These are phyloP conservation scores for Dunckerocampus dactyliophorus DNA, from an alignment of 2,113 vertebrate genomes.

Conservation along the genomic window DNA sequence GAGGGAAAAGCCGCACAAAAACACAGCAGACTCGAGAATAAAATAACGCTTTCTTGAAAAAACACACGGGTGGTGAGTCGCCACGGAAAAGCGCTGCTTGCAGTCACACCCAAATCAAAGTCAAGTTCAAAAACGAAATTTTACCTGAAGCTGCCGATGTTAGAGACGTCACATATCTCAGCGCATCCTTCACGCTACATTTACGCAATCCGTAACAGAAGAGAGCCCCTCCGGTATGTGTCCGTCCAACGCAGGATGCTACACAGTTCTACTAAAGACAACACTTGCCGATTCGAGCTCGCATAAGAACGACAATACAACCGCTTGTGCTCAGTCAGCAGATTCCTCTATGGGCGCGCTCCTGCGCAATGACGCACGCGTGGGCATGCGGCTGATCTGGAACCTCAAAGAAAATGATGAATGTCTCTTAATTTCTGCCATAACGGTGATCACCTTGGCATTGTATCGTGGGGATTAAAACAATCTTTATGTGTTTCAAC, in stretches of 20 bases:
- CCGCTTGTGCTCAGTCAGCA: slow-evolving; percentile 57
- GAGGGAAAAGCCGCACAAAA: slow-evolving; percentile 1
- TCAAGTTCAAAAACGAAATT: slow-evolving; percentile 32
- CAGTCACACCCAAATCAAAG: neutral
- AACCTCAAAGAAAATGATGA: slow-evolving; percentile 39
- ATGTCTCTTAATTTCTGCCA: slow-evolving; percentile 15
- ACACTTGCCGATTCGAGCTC: slow-evolving; percentile 49
- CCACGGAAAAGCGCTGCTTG: neutral
- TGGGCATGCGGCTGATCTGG: slow-evolving; percentile 42
- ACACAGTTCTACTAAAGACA: neutral
- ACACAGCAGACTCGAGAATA: neutral
- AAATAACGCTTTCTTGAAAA: neutral
- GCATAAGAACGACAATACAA: slow-evolving; percentile 40
- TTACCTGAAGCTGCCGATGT: slow-evolving; percentile 49
- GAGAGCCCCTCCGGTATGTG: slow-evolving; percentile 15
- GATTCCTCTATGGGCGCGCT: slow-evolving; percentile 45
- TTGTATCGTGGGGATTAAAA: neutral
- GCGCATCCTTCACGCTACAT: slow-evolving; percentile 34
- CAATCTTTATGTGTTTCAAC: neutral
- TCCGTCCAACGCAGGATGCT: neutral
- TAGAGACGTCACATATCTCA: slow-evolving; percentile 32
- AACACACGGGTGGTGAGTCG: neutral
- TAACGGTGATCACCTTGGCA: neutral
- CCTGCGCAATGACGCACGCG: slow-evolving; percentile 65
- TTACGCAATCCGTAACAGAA: slow-evolving; percentile 21